phyloP scores from a whole-genome alignment of 64 coral and sea anemone species.

The Anthopleura sola region DNA sequence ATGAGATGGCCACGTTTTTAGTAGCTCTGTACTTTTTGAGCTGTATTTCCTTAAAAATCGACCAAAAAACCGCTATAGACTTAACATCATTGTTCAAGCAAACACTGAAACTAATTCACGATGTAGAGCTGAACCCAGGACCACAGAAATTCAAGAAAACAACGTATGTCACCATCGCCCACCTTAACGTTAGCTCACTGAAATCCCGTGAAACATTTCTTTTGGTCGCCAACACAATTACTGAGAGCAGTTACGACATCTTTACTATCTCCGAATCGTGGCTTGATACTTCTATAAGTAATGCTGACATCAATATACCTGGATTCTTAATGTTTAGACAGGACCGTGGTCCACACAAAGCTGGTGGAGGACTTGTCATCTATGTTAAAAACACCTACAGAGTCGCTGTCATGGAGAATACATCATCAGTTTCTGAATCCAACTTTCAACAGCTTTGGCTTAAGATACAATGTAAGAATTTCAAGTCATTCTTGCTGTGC shows the following conservation, averaged over 20 bases:
- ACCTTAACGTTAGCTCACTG: conserved; percentile 27
- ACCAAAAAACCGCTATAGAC: not conserved
- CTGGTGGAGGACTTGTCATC: conserved; percentile 35
- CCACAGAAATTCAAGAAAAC: not conserved
- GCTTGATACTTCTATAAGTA: conserved; percentile 17
- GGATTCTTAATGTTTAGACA: conserved; percentile 30
- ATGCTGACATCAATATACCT: conserved; percentile 29
- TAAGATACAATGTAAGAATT: conserved; percentile 39
- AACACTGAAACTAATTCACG: not conserved
- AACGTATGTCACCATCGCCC: conserved; percentile 18
- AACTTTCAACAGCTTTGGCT: conserved; percentile 60
- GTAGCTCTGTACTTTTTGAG: not conserved
- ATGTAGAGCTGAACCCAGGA: not conserved
- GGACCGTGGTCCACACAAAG: conserved; percentile 35
- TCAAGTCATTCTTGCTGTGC: conserved; percentile 23
- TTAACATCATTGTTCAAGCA: not conserved
- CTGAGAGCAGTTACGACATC: conserved; percentile 24
- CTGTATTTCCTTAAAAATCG: not conserved
- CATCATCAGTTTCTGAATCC: conserved; percentile 15
- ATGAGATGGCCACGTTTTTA: conserved; percentile 9
- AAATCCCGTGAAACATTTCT: conserved; percentile 14
- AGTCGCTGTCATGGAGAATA: not conserved
- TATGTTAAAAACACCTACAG: conserved; percentile 38
- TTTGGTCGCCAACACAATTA: not conserved
- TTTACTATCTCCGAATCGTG: conserved; percentile 41